Evolutionary conservation across 1,140 invertebrate species (phyloP), one percentile per base, ranked within the genome.

Genomic region (Psix sp.): DNA sequence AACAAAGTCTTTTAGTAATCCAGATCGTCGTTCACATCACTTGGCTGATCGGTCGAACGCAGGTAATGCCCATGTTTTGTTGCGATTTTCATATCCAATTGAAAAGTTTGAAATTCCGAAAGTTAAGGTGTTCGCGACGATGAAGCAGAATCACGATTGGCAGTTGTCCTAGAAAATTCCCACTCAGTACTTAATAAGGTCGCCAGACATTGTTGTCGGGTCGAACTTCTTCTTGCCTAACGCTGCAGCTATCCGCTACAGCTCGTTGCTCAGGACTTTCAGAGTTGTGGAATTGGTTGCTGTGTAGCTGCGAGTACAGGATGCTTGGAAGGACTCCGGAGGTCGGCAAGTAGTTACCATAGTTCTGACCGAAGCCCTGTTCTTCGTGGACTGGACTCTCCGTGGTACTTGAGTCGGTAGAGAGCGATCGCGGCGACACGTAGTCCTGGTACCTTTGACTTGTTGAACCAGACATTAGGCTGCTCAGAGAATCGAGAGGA

Each of bases 311-410:
- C 10, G 94, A 94, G 84, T 95, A 95, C 4, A 96, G 86, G 48
- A 95, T 88, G 77, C 93, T 94, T 0, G 94, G 93, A 31, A 95
- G 83, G 10, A 86, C 80, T 0, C 94, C 92, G 92, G 88, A 14
- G 89, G 88, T 6, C 89, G 89, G 77, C 91, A 92, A 80, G 79
- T 92, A 92, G 78, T 91, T 92, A 43, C 90, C 86, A 54, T 91
- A 90, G 42, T 91, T 91, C 70, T 91, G 91, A 0, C 90, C 89
- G 38, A 91, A 88, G 18, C 80, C 80, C 42, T 84, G 87, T 66
- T 94, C 92, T 78, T 94, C 93, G 84, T 94, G 93, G 1, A 94
- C 93, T 0, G 93, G 93, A 13, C 93, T 94, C 78, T 94, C 93
- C 0, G 93, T 93, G 59, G 93, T 92, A 9, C 93, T 94, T n/a